A percentile compares a stretch with the other conserved stretches of the same genome.
Conservation (phyloP, 2,113 vertebrate species). For the Canis aureus region DNA sequence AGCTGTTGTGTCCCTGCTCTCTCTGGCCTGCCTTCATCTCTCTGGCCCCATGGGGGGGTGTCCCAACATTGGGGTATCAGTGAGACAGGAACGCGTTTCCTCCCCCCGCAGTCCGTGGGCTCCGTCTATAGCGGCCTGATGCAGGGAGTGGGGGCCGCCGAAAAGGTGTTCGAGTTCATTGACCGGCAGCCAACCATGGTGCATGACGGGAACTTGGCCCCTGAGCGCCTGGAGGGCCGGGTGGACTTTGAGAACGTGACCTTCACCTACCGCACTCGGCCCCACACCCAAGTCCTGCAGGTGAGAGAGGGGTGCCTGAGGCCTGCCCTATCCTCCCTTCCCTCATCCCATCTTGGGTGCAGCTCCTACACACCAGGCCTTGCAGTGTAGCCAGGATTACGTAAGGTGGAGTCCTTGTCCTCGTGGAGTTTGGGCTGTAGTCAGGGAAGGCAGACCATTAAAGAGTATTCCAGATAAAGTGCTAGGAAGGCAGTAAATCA, state of each 20-base stretch:
- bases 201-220: slow-evolving; percentile 90
- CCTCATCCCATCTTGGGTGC: accelerated
- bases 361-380: background rate
- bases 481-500: background rate
- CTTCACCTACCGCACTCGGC: slow-evolving; percentile 95
- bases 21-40: background rate
- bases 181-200: slow-evolving; percentile 92
- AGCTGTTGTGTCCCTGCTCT: background rate
- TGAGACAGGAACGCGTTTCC: background rate
- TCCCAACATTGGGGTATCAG: accelerated
- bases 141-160: slow-evolving; percentile 97
- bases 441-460: too few relatives aligned
- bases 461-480: background rate
- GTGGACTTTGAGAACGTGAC: slow-evolving; percentile 96
- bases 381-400: accelerated
- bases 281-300: slow-evolving; percentile 93
- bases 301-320: slow-evolving; percentile 82
- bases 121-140: slow-evolving; percentile 97
- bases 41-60: background rate
- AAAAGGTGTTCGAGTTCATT: slow-evolving; percentile 98
- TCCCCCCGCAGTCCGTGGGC: slow-evolving; percentile 90
- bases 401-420: accelerated
- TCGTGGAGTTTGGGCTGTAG: background rate
- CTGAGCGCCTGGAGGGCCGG: slow-evolving; percentile 90
- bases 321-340: accelerated